phyloP scores from a whole-genome alignment of 2,113 vertebrate genomes.

The Thalassarche chlororhynchos region DNA sequence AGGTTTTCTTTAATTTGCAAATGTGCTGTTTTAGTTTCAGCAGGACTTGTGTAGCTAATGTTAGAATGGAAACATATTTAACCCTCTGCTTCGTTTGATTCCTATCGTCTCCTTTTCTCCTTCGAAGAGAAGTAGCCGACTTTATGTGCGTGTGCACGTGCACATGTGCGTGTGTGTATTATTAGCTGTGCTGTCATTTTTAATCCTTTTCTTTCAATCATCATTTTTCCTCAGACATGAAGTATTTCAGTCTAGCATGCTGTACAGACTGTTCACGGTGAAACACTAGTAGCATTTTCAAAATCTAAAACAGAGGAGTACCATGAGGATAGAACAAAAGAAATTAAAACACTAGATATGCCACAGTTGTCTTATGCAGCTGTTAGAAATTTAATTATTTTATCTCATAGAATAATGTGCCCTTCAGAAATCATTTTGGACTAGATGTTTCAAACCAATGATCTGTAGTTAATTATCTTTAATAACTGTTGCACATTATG shows the following conservation, averaged over 20 bases:
- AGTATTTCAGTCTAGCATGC: slow-evolving; percentile 73
- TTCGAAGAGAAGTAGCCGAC: slow-evolving; percentile 23
- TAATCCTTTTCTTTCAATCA: slow-evolving; percentile 79
- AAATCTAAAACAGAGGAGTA: slow-evolving; percentile 74
- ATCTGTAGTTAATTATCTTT: slow-evolving; percentile 90
- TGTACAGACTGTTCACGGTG: slow-evolving; percentile 69
- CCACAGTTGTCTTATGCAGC: slow-evolving; percentile 82
- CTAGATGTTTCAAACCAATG: slow-evolving; percentile 89
- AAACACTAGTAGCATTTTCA: slow-evolving; percentile 72
- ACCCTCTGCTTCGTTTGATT: slow-evolving; percentile 51
- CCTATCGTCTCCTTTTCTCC: background rate
- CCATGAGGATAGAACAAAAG: slow-evolving; percentile 83
- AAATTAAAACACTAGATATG: slow-evolving; percentile 83
- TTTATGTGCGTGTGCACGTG: slow-evolving; percentile 28
- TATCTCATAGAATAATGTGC: slow-evolving; percentile 88
- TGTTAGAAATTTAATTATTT: slow-evolving; percentile 91
- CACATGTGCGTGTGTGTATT: slow-evolving; percentile 61
- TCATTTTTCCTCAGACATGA: slow-evolving; percentile 74
- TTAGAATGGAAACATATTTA: slow-evolving; percentile 62
- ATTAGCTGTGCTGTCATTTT: slow-evolving; percentile 72
- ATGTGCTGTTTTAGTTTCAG: slow-evolving; percentile 51
- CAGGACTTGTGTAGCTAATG: slow-evolving; percentile 30
- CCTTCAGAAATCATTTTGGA: slow-evolving; percentile 89
- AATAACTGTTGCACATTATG: slow-evolving; percentile 91
- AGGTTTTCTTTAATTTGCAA: slow-evolving; percentile 69